Base-by-base conservation (phyloP, 2,797 vertebrate genomes). In the Enteromius trimaculatus region DNA sequence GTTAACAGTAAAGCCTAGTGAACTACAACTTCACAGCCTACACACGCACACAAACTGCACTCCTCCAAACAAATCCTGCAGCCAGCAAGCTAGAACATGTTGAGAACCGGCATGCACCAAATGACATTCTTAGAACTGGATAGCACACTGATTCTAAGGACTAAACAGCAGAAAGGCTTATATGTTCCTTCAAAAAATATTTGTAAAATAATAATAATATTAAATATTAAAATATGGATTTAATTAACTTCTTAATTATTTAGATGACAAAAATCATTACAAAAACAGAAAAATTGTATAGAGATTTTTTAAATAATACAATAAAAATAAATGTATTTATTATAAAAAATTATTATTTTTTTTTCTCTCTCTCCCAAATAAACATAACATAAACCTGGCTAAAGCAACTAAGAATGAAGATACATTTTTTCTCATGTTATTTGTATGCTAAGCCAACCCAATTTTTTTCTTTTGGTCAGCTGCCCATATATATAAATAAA, bases 1-100 rank as follows among this genome's bases (percentile, higher is more conserved):
- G 58, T 8, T 1, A 11, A 21, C 47, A 51, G 13, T 21, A 71
- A 64, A 81, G 11, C 76, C 26, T 29, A 5, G 13, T 76, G 44
- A 21, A 79, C 37, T 58, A 84, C 11, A 26, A 26, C 71, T n/a
- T 37, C 7, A 19, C 47, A 68, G 60, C 42, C 58, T 44, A 51
- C 77, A 71, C 31, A 84, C 44, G 11, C 8, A 77, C 31, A 75
- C 26, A 77, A 29, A 82, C 5, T 29, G 3, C 11, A 51, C 21
- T 55, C 79, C 11, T n/a, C 34, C n/a, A 53, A 17, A 4, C 31
- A 55, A 64, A 64, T 23, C 65, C 6, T 17, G 77, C 37, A 58
- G 55, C 53, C 60, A 29, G 81, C 87, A 84, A 64, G 87, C 72
- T 60, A 42, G 39, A 49, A 87, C 84, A 76, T 64, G 85, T 81